Percentiles rank a stretch among this genome's conserved stretches.
Conservation (phyloP, 2,888 invertebrate genomes). For the Oscheius onirici region DNA sequence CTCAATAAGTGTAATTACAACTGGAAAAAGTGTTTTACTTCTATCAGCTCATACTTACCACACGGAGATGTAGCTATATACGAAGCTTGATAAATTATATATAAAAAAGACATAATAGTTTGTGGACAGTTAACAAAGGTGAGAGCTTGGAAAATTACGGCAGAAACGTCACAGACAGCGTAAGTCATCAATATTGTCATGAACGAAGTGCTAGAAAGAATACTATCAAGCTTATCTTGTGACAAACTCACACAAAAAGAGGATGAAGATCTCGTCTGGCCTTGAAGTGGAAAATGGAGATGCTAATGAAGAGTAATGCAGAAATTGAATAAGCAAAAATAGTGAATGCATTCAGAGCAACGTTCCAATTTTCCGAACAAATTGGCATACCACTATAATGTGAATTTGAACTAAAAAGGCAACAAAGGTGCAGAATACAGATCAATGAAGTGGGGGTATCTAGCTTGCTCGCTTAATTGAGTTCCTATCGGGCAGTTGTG, state of each 20-base stretch:
- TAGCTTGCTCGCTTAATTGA: no score
- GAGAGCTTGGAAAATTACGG: neutral
- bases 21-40: slow-evolving; percentile 26
- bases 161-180: slow-evolving; percentile 6
- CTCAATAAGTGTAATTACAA: slow-evolving; percentile 45
- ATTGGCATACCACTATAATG: slow-evolving; percentile 2
- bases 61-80: slow-evolving; percentile 46
- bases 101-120: neutral
- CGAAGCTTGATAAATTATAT: slow-evolving; percentile 32
- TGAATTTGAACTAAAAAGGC: no score
- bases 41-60: slow-evolving; percentile 26
- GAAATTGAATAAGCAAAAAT: slow-evolving; percentile 12
- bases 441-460: no score
- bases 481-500: no score
- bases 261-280: slow-evolving; percentile 20
- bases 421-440: no score
- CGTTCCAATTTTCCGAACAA: slow-evolving; percentile 19
- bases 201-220: slow-evolving; percentile 22
- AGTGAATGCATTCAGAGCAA: slow-evolving; percentile 9
- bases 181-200: slow-evolving; percentile 1
- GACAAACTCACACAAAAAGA: slow-evolving; percentile 8
- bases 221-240: neutral
- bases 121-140: neutral
- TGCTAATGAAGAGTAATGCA: neutral
- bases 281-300: neutral